A percentile compares a stretch with the other conserved stretches of the same genome.
Evolutionary conservation across 2,888 invertebrate genomes (phyloP).

Genomic region (Gari tellinella): DNA sequence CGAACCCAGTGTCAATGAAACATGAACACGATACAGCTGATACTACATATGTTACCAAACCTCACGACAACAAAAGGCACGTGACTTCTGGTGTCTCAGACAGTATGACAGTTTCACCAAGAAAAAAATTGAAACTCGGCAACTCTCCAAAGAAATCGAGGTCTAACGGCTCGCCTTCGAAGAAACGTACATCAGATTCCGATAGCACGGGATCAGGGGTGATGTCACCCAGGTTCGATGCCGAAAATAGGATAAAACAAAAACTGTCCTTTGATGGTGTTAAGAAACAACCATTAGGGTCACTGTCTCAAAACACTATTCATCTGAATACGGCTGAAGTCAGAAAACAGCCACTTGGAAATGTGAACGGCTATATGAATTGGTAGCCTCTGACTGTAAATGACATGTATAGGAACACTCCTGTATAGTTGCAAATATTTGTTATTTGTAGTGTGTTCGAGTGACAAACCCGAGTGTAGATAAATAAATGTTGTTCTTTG

Average conservation of each 20-base stretch:
- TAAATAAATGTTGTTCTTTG: too few relatives aligned
- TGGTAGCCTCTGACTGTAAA: too few relatives aligned
- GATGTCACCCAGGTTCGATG: conserved; percentile 28
- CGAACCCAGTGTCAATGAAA: background rate
- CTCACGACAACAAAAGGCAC: conserved; percentile 11
- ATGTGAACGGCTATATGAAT: too few relatives aligned
- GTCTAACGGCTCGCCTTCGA: conserved; percentile 13
- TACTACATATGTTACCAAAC: background rate
- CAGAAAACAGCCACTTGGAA: background rate
- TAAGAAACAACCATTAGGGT: conserved; percentile 50
- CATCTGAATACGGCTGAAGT: conserved; percentile 9
- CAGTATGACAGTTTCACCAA: conserved; percentile 26
- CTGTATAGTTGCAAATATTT: too few relatives aligned
- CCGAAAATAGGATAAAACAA: conserved; percentile 29
- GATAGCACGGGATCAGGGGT: conserved; percentile 1
- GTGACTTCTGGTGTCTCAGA: conserved; percentile 7
- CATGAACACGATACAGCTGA: background rate
- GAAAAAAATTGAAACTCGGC: conserved; percentile 20
- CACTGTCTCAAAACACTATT: conserved; percentile 36
- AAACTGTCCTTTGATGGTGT: conserved; percentile 1
- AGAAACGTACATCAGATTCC: conserved; percentile 13
- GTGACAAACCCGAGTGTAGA: too few relatives aligned
- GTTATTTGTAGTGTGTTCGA: too few relatives aligned
- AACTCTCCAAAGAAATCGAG: conserved; percentile 36
- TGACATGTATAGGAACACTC: too few relatives aligned